Conservation (phyloP, 2,888 invertebrate genomes). For the Rotaria macrura region DNA sequence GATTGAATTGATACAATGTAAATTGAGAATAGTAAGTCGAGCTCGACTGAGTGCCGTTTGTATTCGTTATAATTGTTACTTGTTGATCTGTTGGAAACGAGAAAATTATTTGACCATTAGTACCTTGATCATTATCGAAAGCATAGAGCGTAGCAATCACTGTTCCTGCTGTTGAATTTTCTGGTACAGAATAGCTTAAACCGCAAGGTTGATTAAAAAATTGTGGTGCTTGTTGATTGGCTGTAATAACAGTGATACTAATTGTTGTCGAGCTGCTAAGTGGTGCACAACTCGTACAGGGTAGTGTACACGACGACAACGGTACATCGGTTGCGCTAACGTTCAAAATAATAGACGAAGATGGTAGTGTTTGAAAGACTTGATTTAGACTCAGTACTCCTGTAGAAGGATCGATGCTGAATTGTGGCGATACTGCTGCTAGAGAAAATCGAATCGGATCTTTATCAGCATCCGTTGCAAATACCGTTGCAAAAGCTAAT, state of each 20-base stretch:
- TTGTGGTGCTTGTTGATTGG: not conserved
- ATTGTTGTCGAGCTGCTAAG: not conserved
- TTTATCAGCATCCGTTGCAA: not conserved
- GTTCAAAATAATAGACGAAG: not conserved
- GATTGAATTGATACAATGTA: not conserved
- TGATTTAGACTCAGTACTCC: not conserved
- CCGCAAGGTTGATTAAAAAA: not conserved
- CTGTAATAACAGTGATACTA: not conserved
- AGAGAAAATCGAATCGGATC: not conserved
- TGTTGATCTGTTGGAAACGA: not conserved
- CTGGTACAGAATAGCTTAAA: not conserved
- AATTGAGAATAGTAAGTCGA: not conserved
- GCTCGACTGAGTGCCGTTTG: not conserved
- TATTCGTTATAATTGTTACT: not conserved
- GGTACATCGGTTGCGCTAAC: not conserved
- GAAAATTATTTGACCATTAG: not conserved
- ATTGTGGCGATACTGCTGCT: not conserved
- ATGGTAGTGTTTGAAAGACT: not conserved
- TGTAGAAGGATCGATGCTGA: not conserved
- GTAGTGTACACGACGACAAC: not conserved
- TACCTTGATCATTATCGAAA: not conserved
- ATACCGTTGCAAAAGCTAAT: not conserved
- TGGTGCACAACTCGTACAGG: not conserved
- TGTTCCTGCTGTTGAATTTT: not conserved
- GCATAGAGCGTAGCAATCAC: not conserved